Evolutionary conservation across 1,140 invertebrate genomes (phyloP), one percentile per base, ranked within the genome.

Genomic region (Choristoneura fumiferana): DNA sequence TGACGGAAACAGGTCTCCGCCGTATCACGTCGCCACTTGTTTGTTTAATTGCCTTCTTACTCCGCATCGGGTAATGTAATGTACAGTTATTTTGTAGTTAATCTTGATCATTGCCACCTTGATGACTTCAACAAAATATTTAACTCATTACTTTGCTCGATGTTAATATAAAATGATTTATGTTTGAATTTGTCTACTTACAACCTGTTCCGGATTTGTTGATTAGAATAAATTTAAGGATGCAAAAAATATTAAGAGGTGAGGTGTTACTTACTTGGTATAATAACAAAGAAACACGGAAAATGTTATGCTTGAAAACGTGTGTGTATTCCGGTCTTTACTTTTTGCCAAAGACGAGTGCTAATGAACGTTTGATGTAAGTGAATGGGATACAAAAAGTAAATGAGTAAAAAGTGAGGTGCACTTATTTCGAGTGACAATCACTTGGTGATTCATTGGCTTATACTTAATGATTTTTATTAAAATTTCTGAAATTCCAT

Each of bases 1-100:
- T 74, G 60, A 67, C 63, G 57, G 53, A 69, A 81, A 81, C 74
- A 70, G 67, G 67, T 73, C 68, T 53, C 53, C 58, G 45, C 60
- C 59, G 18, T 29, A 49, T 13, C 43, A 29, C 22, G 22, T 49
- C 22, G n/a, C 38, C 59, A 49, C 54, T 69, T 54, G 60, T 67
- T 69, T 65, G 55, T 71, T 63, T 68, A 65, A 64, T 59, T 59
- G 59, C 45, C 38, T 57, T 49, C 18, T 49, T 49, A 29, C 17
- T 49, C 43, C 18, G 22, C 43, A 49, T 6, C 18, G 18, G 18
- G 22, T 49, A 18, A 10, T n/a, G 9, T 10, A 17, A 8, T 49
- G 18, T 29, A 49, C 10, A 49, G 22, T 29, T 49, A 33, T 49
- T 22, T 49, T 6, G 22, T 29, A 3, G 22, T 29, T 29, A 29